Conservation (phyloP, 2,888 invertebrate species). For the Ferdinandea cuprea region DNA sequence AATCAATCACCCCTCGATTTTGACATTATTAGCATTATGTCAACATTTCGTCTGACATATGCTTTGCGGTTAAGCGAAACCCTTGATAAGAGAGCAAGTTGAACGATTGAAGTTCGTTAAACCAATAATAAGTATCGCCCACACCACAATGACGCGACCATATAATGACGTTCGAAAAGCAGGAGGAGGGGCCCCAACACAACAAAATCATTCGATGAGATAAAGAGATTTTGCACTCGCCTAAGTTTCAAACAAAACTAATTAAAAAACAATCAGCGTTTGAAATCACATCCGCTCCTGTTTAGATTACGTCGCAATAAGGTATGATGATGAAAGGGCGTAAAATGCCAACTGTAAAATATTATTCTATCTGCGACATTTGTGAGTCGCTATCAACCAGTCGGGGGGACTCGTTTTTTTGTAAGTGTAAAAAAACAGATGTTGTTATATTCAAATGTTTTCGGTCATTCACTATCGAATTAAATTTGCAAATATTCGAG, state of each 20-base stretch:
- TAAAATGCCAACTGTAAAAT: not conserved
- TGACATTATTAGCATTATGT: not conserved
- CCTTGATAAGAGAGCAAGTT: not conserved
- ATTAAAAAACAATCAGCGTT: constrained; percentile 14
- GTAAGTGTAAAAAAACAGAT: too few relatives aligned
- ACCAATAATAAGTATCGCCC: constrained; percentile 10
- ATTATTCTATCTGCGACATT: not conserved
- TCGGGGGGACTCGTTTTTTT: too few relatives aligned
- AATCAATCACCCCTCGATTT: not conserved
- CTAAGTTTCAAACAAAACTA: too few relatives aligned
- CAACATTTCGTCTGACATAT: too few relatives aligned
- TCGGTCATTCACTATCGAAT: too few relatives aligned
- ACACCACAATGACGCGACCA: constrained; percentile 9
- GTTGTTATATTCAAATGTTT: too few relatives aligned
- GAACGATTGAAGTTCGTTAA: constrained; percentile 11
- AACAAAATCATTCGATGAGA: constrained; percentile 30
- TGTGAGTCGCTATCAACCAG: too few relatives aligned
- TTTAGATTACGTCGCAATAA: constrained; percentile 1
- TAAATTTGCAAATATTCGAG: too few relatives aligned
- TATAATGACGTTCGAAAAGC: constrained; percentile 10
- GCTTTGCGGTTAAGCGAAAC: too few relatives aligned
- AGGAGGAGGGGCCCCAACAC: constrained; percentile 10
- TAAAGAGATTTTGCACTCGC: not conserved
- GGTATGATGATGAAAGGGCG: not conserved
- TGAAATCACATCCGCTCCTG: constrained; percentile 26